Base-by-base conservation (phyloP, 1,140 invertebrate species). In the Drosophila trapezifrons region DNA sequence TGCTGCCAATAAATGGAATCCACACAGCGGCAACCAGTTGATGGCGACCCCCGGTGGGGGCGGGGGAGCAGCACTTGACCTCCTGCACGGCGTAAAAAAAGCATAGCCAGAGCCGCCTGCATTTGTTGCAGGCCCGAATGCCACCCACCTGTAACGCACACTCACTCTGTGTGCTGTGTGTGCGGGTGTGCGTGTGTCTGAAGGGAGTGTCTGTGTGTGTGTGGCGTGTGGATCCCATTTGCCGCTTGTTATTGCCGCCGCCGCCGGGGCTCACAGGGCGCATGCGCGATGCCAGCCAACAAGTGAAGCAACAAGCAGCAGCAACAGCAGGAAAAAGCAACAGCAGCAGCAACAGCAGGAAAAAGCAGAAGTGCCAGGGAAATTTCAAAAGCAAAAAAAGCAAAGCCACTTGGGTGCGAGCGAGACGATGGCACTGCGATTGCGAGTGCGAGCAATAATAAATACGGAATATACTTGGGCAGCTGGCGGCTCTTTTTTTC, bases 261-360 rank as follows among this genome's bases (percentile, higher is more conserved):
- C 40, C 22, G 32, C 12, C 5, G 37, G 51, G 51, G 51, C 18
- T 0, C 32, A 27, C 42, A 49, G 51, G 75, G 83, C 82, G 82
- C 82, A 73, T 67, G 83, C 83, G 82, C 75, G 35, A 52, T 66
- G 37, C 62, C 55, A 73, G 75, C 71, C 82, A 86, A 87, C 82
- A 86, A 86, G 83, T 86, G 82, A 86, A 86, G 83, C 82, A 86
- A 86, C 82, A 86, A 86, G 83, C 82, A 78, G 80, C 71, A 74
- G 56, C 46, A 52, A 40, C 47, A 81, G 32, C 18, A 45, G 43
- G 58, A 42, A 55, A 75, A 58, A 67, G 51, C 51, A 51, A 42
- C 51, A 47, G 60, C 56, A 51, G 27, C 60, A 22, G 37, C 58
- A 13, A 4, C 20, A 38, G 25, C 25, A 40, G 43, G 52, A 64